These are phyloP conservation scores for sheep (Ovis aries) DNA, from an alignment of 2,113 vertebrate species.

Conservation along the genomic window DNA sequence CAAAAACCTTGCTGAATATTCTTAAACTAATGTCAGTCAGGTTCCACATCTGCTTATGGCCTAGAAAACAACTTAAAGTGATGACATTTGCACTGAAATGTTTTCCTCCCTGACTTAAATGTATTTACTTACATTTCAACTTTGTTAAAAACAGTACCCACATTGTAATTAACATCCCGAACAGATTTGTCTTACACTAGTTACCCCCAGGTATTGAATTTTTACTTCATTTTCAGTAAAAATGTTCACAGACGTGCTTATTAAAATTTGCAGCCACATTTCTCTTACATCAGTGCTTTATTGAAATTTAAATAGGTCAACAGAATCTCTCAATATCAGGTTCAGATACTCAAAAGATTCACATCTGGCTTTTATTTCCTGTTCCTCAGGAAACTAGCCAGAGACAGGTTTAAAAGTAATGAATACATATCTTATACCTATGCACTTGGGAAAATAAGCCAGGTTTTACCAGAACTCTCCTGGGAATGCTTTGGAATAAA, in stretches of 20 bases:
- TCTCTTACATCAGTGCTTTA: conserved; percentile 58
- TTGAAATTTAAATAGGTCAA: conserved; percentile 62
- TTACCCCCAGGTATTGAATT: conserved; percentile 64
- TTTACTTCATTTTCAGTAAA: conserved; percentile 56
- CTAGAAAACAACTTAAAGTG: conserved; percentile 54
- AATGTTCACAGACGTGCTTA: conserved; percentile 60
- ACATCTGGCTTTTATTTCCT: conserved; percentile 65
- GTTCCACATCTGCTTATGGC: conserved; percentile 41
- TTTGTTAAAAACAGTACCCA: conserved; percentile 52
- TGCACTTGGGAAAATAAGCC: conserved; percentile 16
- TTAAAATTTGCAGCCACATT: conserved; percentile 59
- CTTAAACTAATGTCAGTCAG: neutral
- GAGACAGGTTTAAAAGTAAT: conserved; percentile 14
- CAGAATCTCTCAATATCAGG: conserved; percentile 31
- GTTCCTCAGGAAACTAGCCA: conserved; percentile 54
- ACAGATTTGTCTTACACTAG: conserved; percentile 51
- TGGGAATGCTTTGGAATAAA: conserved; percentile 40
- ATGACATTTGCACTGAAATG: conserved; percentile 28
- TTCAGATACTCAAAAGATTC: conserved; percentile 37
- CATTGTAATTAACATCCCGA: conserved; percentile 64
- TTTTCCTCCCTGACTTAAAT: neutral
- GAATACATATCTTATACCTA: neutral
- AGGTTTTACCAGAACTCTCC: neutral
- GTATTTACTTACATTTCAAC: conserved; percentile 9
- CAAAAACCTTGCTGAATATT: neutral